phyloP scores from a whole-genome alignment of 1,140 invertebrate species.

The Protaetia brevitarsis region DNA sequence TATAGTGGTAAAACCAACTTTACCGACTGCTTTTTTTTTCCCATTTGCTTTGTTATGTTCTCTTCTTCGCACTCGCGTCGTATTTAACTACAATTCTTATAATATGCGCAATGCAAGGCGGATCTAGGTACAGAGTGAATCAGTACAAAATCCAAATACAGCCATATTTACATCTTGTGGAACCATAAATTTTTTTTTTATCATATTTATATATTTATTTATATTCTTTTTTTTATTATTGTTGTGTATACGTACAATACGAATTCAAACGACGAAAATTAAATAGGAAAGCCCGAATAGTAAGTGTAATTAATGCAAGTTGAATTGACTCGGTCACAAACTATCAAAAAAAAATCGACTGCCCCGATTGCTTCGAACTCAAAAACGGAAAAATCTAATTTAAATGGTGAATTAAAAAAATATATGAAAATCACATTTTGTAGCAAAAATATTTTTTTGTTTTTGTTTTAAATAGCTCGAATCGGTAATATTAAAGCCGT shows the following conservation, averaged over 20 bases:
- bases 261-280: too few relatives aligned
- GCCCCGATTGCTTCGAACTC: too few relatives aligned
- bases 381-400: too few relatives aligned
- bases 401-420: too few relatives aligned
- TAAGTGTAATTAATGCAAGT: too few relatives aligned
- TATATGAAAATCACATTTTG: neutral
- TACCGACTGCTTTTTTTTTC: conserved; percentile 27
- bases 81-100: conserved; percentile 32
- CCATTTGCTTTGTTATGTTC: conserved; percentile 7
- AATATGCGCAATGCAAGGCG: conserved; percentile 39
- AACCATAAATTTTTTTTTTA: conserved; percentile 17
- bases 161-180: conserved; percentile 33
- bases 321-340: too few relatives aligned
- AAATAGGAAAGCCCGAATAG: too few relatives aligned
- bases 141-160: conserved; percentile 37
- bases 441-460: neutral
- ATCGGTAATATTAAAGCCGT: neutral
- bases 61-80: too few relatives aligned
- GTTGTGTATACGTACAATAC: too few relatives aligned
- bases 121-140: conserved; percentile 40
- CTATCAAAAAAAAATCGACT: too few relatives aligned
- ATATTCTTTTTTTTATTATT: neutral
- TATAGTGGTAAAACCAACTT: conserved; percentile 41
- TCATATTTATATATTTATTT: neutral
- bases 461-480: neutral